Percentiles rank a stretch among this genome's conserved stretches.
Evolutionary conservation across 2,113 vertebrate species (phyloP).

Genomic region (Chamaetylas fuelleborni): DNA sequence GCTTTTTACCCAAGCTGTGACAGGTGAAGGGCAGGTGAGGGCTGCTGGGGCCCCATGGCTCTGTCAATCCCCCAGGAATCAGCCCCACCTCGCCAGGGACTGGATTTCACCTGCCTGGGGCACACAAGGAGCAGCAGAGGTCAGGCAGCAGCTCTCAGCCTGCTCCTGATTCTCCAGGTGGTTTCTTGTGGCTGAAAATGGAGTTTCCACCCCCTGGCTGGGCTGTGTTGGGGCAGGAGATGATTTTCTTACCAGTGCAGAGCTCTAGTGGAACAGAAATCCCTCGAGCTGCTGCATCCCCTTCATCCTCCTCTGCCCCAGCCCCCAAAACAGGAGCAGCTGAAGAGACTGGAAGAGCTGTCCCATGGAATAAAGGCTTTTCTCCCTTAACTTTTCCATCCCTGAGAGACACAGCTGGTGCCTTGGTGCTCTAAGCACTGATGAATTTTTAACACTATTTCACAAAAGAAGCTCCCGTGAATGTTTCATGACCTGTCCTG

Average conservation of each 20-base stretch:
- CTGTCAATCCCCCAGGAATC: background rate
- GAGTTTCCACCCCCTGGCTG: background rate
- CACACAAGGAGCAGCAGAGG: background rate
- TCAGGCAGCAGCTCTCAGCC: background rate
- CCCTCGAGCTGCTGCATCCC: background rate
- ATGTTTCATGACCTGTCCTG: background rate
- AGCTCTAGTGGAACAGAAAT: background rate
- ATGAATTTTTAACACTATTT: slow-evolving; percentile 41
- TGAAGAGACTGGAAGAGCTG: background rate
- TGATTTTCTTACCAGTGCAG: background rate
- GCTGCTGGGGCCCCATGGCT: accelerated
- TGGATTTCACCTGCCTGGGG: background rate
- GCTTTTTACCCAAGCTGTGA: background rate
- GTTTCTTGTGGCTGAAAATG: background rate
- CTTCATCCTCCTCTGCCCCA: background rate
- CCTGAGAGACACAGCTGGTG: background rate
- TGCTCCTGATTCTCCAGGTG: background rate
- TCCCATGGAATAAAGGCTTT: background rate
- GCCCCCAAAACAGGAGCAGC: background rate
- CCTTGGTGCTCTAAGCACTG: background rate
- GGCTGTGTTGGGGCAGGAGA: accelerated
- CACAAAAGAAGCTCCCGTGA: background rate
- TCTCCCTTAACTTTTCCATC: background rate
- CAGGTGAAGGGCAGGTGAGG: background rate
- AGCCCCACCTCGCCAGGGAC: background rate